A percentile compares a stretch with the other conserved stretches of the same genome.
Evolutionary conservation across 1,140 invertebrate genomes (phyloP).

Genomic region (Drosophila dunni): DNA sequence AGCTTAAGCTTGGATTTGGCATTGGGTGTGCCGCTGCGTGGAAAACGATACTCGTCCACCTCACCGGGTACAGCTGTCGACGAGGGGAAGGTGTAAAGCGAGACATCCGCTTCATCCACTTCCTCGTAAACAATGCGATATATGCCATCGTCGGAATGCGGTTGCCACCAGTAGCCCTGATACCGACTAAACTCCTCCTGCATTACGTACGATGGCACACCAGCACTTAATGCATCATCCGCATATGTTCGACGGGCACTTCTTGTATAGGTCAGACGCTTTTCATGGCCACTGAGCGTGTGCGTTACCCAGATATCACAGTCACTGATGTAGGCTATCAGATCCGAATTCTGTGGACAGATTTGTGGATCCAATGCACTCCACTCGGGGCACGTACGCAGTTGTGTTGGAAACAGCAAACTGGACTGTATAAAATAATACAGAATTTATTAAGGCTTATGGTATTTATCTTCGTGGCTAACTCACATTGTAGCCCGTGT

Average conservation of each 20-base stretch:
- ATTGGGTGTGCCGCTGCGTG: conserved; percentile 95
- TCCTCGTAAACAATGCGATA: conserved; percentile 98
- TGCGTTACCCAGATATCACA: conserved; percentile 96
- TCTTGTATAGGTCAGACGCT: conserved; percentile 92
- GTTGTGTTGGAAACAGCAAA: conserved; percentile 89
- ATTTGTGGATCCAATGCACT: conserved; percentile 94
- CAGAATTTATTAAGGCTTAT: background rate
- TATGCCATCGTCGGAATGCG: conserved; percentile 88
- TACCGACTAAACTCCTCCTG: conserved; percentile 99
- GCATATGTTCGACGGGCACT: conserved; percentile 89
- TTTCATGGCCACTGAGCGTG: conserved; percentile 89
- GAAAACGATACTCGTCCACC: conserved; percentile 95
- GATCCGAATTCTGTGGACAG: conserved; percentile 93
- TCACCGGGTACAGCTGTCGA: conserved; percentile 90
- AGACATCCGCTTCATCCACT: conserved; percentile 97
- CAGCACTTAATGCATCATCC: conserved; percentile 94
- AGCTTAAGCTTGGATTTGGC: conserved; percentile 95
- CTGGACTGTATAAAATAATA: conserved; percentile 86
- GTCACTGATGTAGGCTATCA: conserved; percentile 95
- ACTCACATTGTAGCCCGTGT: conserved; percentile 89
- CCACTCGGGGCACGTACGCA: conserved; percentile 88
- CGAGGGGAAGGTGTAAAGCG: conserved; percentile 94
- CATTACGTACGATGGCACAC: conserved; percentile 98
- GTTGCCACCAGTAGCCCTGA: conserved; percentile 99
- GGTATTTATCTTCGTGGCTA: background rate